These are phyloP conservation scores for Steatornis caripensis DNA, from an alignment of 2,113 vertebrate species.

Conservation along the genomic window DNA sequence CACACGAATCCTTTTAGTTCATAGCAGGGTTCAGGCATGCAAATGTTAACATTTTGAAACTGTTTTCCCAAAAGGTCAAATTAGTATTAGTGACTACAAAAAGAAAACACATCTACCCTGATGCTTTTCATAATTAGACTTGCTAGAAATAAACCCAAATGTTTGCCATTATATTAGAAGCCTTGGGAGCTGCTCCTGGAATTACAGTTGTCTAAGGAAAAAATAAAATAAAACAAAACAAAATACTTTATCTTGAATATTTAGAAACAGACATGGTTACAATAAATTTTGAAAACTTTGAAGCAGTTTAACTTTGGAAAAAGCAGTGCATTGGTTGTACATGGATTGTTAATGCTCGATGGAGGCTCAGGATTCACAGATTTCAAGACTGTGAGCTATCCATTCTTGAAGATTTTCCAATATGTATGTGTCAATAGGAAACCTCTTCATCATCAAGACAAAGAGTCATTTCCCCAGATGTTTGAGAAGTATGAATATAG, in stretches of 20 bases:
- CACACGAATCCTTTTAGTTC: conserved; percentile 30
- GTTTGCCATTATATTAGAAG: background rate
- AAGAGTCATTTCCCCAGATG: background rate
- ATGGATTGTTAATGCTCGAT: background rate
- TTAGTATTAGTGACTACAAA: conserved; percentile 42
- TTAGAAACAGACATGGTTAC: background rate
- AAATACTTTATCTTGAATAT: background rate
- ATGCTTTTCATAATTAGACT: conserved; percentile 11
- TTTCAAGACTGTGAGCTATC: background rate
- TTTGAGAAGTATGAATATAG: background rate
- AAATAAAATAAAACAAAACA: background rate
- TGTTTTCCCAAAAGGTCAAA: conserved; percentile 55
- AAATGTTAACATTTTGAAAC: conserved; percentile 63
- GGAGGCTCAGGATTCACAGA: background rate
- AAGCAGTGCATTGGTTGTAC: background rate
- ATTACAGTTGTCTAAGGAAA: background rate
- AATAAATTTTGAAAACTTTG: background rate
- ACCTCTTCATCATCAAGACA: background rate
- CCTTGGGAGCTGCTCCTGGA: background rate
- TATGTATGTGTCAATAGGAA: background rate
- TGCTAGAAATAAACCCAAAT: background rate
- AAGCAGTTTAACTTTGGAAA: background rate
- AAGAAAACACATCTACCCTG: conserved; percentile 25
- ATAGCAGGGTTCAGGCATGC: conserved; percentile 40
- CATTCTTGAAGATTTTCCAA: background rate